A percentile compares a stretch with the other conserved stretches of the same genome.
Evolutionary conservation across 2,888 invertebrate genomes (phyloP).

Genomic region (Lochmaea capreae): DNA sequence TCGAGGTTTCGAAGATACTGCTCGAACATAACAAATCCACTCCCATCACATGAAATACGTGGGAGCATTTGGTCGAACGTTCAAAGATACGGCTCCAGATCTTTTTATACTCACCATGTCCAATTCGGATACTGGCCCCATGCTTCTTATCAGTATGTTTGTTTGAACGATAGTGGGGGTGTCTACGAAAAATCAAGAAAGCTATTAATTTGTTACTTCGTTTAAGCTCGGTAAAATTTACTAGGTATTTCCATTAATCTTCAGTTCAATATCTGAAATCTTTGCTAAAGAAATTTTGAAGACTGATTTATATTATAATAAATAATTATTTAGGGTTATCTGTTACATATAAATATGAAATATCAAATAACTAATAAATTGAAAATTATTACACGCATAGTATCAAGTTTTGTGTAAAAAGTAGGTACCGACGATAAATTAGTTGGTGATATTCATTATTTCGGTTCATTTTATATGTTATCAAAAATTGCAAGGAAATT

Average conservation of each 20-base stretch:
- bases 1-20: no score
- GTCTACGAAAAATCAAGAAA: constrained; percentile 68
- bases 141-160: constrained; percentile 89
- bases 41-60: no score
- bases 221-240: background rate
- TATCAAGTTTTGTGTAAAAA: background rate
- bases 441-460: background rate
- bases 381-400: background rate
- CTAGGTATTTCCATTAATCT: no score
- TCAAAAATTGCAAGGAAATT: background rate
- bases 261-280: no score
- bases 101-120: constrained; percentile 78
- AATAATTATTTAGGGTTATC: background rate
- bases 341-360: background rate
- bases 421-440: background rate
- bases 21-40: no score
- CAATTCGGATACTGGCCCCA: constrained; percentile 91
- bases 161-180: constrained; percentile 86
- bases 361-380: background rate
- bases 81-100: no score
- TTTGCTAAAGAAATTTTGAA: no score
- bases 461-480: background rate
- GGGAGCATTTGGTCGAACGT: no score
- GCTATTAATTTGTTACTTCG: background rate
- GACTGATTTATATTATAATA: background rate